Evolutionary conservation across 1,140 invertebrate genomes (phyloP), one percentile per base, ranked within the genome.

Genomic region (Pantala flavescens): DNA sequence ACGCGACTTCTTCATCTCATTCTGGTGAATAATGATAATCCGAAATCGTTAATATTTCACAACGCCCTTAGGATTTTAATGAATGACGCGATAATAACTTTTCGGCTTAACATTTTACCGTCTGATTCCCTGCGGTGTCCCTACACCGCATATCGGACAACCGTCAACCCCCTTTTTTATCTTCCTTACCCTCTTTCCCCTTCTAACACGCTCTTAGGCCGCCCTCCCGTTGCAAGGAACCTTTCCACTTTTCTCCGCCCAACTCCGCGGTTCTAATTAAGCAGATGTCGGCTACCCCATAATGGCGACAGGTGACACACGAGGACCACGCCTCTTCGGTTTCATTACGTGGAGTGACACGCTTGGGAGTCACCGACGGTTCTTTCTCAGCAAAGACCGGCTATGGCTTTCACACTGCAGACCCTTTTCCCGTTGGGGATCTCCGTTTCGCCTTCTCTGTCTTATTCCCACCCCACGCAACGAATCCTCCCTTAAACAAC

Each of bases 251-350:
- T 63, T 19, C 49, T 63, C 49, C 49, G 5, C 49, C 49, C 14
- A 63, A 16, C 49, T 63, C 49, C 49, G 49, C 49, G 49, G 49
- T 63, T 63, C 49, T 63, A 63, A 63, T 63, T 63, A 63, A 63
- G 49, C 49, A 63, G 49, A 63, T 63, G 49, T 63, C 49, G 49
- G 49, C 49, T 63, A 12, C 49, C 49, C 49, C 49, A 21, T 63
- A 63, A 63, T 63, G 49, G 12, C 49, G 49, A 16, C 49, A 63
- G 49, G 49, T 63, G 49, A 63, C 49, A 63, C 49, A 63, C 16
- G 14, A 63, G 49, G 49, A 12, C 49, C 49, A 63, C 49, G 49
- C 49, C 49, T 63, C 49, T 63, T 63, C 49, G n/a, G 49, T 63
- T 63, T 63, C 49, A 63, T 63, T 63, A 63, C 16, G 14, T 21